phyloP scores from a whole-genome alignment of 1,140 invertebrate genomes.

The Scaptomyza montana region DNA sequence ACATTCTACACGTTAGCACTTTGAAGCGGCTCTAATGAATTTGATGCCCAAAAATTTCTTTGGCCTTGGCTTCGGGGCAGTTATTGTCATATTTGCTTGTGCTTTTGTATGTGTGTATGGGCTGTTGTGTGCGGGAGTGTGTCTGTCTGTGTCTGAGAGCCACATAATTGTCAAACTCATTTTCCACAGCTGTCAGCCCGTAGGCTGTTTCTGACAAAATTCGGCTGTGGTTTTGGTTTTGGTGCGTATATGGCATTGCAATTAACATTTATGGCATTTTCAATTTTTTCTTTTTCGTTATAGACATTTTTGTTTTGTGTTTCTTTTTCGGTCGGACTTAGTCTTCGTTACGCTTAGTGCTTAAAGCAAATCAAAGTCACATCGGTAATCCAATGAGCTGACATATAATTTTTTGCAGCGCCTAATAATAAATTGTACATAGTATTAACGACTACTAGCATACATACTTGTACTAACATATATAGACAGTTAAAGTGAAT shows the following conservation, averaged over 20 bases:
- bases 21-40: slow-evolving; percentile 72
- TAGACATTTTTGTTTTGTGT: neutral
- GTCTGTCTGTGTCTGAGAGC: slow-evolving; percentile 11
- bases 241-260: slow-evolving; percentile 52
- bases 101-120: slow-evolving; percentile 17
- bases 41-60: slow-evolving; percentile 73
- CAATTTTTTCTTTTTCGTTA: slow-evolving; percentile 2
- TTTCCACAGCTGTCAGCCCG: slow-evolving; percentile 55
- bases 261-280: slow-evolving; percentile 79
- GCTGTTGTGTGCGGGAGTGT: slow-evolving; percentile 1
- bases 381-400: slow-evolving; percentile 71
- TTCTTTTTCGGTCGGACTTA: neutral
- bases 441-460: slow-evolving; percentile 1
- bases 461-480: slow-evolving; percentile 35
- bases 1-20: slow-evolving; percentile 48
- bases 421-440: slow-evolving; percentile 62
- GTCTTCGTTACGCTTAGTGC: slow-evolving; percentile 16
- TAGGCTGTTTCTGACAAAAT: slow-evolving; percentile 18
- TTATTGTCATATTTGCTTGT: slow-evolving; percentile 47
- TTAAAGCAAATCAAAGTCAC: slow-evolving; percentile 69
- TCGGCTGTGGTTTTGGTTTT: slow-evolving; percentile 11
- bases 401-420: slow-evolving; percentile 56
- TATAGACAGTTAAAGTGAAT: slow-evolving; percentile 73
- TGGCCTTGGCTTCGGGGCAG: slow-evolving; percentile 50
- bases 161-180: slow-evolving; percentile 73